These are phyloP conservation scores for Amphipoea oculea DNA, from an alignment of 2,888 invertebrate genomes.

Conservation along the genomic window DNA sequence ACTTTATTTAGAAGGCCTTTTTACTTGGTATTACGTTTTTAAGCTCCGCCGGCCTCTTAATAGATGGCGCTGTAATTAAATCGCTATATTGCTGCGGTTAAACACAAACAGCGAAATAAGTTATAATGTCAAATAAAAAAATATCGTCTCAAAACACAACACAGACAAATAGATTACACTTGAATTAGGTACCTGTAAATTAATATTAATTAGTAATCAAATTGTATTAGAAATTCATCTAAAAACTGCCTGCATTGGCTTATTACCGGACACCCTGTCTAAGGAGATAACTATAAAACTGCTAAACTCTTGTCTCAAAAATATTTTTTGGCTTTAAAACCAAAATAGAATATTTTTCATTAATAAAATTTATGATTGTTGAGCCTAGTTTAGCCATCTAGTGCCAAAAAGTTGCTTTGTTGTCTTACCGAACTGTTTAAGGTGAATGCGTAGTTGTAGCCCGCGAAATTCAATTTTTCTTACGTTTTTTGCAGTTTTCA, in stretches of 20 bases:
- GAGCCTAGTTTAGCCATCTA: conserved; percentile 35
- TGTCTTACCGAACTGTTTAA: accelerated
- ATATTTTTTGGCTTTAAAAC: neutral
- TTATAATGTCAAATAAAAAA: neutral
- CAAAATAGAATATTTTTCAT: neutral
- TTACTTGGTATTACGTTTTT: no score
- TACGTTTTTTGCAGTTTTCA: no score
- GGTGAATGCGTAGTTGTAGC: no score
- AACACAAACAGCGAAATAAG: neutral
- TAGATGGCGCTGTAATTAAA: conserved; percentile 22
- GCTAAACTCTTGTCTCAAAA: neutral
- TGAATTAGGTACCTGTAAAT: no score
- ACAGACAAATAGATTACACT: neutral
- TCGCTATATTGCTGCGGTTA: no score
- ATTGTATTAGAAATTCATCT: neutral
- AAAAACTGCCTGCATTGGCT: neutral
- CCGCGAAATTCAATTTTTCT: no score
- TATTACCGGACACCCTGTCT: no score
- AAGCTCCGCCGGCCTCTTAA: neutral
- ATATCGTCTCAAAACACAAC: neutral
- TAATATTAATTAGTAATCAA: no score
- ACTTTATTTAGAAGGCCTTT: no score
- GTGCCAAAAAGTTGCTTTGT: neutral
- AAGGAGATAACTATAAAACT: neutral
- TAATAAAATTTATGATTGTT: no score